Evolutionary conservation across 2,888 invertebrate genomes (phyloP), one percentile per base, ranked within the genome.

Genomic region (Ceriagrion tenellum): DNA sequence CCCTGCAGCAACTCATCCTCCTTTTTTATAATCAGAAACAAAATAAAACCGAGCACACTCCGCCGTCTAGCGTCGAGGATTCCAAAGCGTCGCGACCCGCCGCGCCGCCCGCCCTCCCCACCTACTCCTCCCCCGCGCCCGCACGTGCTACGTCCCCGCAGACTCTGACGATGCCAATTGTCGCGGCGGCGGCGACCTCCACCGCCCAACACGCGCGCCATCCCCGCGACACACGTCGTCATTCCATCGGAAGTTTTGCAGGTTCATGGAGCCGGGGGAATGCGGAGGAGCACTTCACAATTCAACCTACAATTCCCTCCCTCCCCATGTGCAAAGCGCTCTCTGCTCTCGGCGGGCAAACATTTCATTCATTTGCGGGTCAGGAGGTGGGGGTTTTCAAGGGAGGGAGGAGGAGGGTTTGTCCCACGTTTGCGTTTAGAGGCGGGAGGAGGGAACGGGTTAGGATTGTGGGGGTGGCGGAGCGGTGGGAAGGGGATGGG

Each of bases 201-300:
- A 20, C 59, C 69, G 81, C 81, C 81, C 6, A 30, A 35, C 81
- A 81, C 81, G 35, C 81, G 35, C 81, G n/a, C n/a, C 69, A 26
- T n/a, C n/a, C 81, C 12, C 69, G 26, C 1, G 12, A n/a, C 91
- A 63, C 35, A 91, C 18, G 63, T 35, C 91, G 91, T 40, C 91
- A 91, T 91, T 91, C 91, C 93, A 74, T 93, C 93, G 69, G 93
- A 69, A 93, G 93, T 93, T 93, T 74, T 69, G 63, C 93, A 47
- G 69, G 69, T 74, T 93, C 69, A 47, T 55, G 69, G 47, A n/a
- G 47, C 69, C 63, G 69, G 47, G 69, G 93, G 93, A 93, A 93
- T 93, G 93, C 91, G 59, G 59, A 59, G 59, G n/a, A 40, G 91
- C 93, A 69, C 93, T 81, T 69, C 69, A 69, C 69, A 59, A 93